phyloP scores from a whole-genome alignment of 37 sponge, comb jelly and placozoan genomes.

The Beroe ovata region DNA sequence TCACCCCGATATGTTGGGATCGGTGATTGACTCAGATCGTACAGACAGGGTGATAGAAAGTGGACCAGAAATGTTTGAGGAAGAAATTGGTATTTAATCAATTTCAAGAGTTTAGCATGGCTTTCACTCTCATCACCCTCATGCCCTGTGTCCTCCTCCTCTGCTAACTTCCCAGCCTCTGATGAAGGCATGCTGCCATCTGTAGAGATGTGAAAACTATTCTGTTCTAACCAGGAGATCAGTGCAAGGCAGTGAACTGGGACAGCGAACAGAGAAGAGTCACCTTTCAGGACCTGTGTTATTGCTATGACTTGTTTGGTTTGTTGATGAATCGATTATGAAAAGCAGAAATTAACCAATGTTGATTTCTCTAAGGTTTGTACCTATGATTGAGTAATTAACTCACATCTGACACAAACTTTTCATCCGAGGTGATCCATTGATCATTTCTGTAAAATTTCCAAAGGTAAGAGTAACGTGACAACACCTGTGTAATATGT shows the following conservation, averaged over 20 bases:
- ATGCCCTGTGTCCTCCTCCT: neutral
- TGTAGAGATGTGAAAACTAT: neutral
- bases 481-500: neutral
- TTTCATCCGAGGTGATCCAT: neutral
- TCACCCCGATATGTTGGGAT: neutral
- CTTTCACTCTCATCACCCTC: neutral
- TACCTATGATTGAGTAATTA: too few species aligned
- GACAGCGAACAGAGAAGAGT: neutral
- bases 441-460: conserved; percentile 1
- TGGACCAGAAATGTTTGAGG: conserved; percentile 4
- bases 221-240: conserved; percentile 1
- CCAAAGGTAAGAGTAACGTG: conserved; percentile 21
- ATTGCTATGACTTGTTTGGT: too few species aligned
- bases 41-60: conserved; percentile 37
- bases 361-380: too few species aligned
- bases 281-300: neutral
- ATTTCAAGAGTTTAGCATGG: neutral
- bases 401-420: neutral
- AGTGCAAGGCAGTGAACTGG: conserved; percentile 8
- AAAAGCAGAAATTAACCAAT: too few species aligned
- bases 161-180: too few species aligned
- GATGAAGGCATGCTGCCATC: neutral
- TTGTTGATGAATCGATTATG: too few species aligned
- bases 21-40: neutral
- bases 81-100: neutral